phyloP scores from a whole-genome alignment of 2,888 invertebrate genomes.

The Apamea anceps region DNA sequence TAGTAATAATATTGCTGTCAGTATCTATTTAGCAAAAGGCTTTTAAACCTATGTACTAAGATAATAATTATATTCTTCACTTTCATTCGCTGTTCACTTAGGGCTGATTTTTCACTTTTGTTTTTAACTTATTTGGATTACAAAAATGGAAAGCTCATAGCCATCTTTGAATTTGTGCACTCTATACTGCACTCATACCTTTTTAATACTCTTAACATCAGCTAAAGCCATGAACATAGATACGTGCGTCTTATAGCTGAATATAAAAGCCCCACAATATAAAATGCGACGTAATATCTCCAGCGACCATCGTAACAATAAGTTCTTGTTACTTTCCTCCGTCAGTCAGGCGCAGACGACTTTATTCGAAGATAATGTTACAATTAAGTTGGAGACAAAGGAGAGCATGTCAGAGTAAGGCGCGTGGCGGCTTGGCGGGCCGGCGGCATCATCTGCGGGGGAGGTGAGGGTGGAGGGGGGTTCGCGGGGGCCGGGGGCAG shows the following conservation, averaged over 20 bases:
- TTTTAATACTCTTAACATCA: not conserved
- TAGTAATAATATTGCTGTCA: not conserved
- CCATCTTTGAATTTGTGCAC: not conserved
- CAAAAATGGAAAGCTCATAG: not conserved
- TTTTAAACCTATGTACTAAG: not conserved
- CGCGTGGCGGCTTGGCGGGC: conserved; percentile 73
- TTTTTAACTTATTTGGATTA: not conserved
- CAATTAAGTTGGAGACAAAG: conserved; percentile 82
- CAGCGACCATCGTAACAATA: conserved; percentile 60
- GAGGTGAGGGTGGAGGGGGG: conserved; percentile 20
- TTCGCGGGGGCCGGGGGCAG: conserved; percentile 68
- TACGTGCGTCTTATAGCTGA: not conserved
- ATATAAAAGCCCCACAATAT: conserved; percentile 23
- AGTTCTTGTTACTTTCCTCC: conserved; percentile 56
- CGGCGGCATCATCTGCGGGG: conserved; percentile 70
- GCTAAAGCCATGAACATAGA: conserved; percentile 10
- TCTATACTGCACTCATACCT: not conserved
- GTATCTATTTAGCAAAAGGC: not conserved
- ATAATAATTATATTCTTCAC: not conserved
- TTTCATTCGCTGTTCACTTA: not conserved
- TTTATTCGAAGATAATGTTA: conserved; percentile 74
- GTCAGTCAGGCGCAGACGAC: conserved; percentile 63
- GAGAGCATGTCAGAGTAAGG: conserved; percentile 76
- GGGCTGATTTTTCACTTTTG: not conserved
- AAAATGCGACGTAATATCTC: conserved; percentile 41